Percentiles rank a stretch among this genome's conserved stretches.
Conservation (phyloP, 2,113 vertebrate species). For the Entomyzon cyanotis region DNA sequence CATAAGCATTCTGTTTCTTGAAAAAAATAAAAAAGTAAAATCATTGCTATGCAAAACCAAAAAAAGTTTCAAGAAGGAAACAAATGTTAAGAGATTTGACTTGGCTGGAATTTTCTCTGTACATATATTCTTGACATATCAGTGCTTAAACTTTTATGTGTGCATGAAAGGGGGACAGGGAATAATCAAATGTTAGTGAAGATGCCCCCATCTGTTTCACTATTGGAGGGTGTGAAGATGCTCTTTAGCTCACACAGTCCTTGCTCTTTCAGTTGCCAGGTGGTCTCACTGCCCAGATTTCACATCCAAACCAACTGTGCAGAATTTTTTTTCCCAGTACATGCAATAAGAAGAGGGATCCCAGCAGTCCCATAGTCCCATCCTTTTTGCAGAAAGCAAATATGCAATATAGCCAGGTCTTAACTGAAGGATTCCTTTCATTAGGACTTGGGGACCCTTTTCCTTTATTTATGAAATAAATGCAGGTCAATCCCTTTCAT, state of each 20-base stretch:
- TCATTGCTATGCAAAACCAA: not conserved
- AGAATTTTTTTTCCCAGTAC: not conserved
- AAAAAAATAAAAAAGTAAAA: not conserved
- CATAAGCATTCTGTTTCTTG: conserved; percentile 27
- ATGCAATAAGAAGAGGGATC: not conserved
- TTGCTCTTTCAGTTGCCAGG: not conserved
- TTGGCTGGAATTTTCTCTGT: conserved; percentile 1
- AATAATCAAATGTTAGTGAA: not conserved
- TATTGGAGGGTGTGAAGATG: not conserved
- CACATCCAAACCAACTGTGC: not conserved
- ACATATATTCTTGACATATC: not conserved
- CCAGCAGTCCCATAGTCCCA: not conserved
- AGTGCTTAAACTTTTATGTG: not conserved
- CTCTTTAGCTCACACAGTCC: not conserved
- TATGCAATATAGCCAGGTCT: not conserved
- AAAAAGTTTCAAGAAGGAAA: not conserved
- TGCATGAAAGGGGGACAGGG: not conserved
- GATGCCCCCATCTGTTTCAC: conserved; percentile 11
- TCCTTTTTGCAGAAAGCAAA: not conserved
- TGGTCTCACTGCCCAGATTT: conserved; percentile 5
- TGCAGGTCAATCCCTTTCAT: not conserved
- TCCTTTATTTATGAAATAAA: not conserved
- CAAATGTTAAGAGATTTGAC: not conserved
- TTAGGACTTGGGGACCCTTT: not conserved
- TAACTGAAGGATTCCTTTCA: not conserved